Percentiles rank a stretch among this genome's conserved stretches.
phyloP scores from a whole-genome alignment of 2,888 invertebrate genomes.

The Philonicus albiceps region DNA sequence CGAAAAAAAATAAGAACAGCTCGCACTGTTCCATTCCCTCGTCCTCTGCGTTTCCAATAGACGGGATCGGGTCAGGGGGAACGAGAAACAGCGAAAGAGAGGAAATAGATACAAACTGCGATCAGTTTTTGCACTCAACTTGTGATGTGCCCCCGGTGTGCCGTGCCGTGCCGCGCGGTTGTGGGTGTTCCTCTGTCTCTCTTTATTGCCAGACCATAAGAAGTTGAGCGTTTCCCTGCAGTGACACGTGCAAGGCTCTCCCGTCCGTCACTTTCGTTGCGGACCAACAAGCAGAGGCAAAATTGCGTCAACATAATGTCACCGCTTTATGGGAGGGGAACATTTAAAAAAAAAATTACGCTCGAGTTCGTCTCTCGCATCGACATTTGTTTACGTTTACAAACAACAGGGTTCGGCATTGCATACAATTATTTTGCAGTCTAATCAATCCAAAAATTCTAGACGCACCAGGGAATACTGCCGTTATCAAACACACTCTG shows the following conservation, averaged over 20 bases:
- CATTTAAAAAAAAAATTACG: background rate
- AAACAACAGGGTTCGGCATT: background rate
- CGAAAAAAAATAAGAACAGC: background rate
- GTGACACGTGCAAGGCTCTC: slow-evolving; percentile 9
- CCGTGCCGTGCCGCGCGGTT: background rate
- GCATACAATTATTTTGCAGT: background rate
- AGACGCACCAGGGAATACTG: background rate
- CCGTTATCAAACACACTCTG: background rate
- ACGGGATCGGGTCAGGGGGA: background rate
- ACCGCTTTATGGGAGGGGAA: background rate
- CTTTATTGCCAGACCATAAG: background rate
- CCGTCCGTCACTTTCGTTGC: background rate
- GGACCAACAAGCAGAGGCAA: background rate
- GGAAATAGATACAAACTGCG: background rate
- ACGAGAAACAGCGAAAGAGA: background rate
- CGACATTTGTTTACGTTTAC: background rate
- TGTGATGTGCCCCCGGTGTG: background rate
- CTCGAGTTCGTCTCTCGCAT: background rate
- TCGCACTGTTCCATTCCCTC: background rate
- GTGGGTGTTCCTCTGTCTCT: background rate
- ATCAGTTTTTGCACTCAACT: background rate
- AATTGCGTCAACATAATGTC: background rate
- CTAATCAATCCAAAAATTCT: background rate
- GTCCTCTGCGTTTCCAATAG: background rate
- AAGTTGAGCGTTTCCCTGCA: background rate